Base-by-base conservation (phyloP, 2,888 invertebrate species). In the Gnatocerus cornutus region DNA sequence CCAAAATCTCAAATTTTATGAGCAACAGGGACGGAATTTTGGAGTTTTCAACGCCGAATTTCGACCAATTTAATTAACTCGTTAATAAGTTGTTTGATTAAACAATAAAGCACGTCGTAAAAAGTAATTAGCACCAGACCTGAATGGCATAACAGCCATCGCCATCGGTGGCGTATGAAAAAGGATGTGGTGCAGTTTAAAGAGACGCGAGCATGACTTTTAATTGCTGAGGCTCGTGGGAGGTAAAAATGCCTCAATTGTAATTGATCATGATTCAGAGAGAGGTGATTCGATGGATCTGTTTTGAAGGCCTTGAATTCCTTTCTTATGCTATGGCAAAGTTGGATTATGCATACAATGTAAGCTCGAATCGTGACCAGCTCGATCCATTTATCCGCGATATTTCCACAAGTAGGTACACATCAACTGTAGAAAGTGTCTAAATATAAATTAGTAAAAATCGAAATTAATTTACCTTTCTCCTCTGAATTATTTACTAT, bases 181-280 rank as follows among this genome's bases (percentile, higher is more conserved):
- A 43, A 43, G 43, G 58, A 43, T 21, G 27, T 30, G 56, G 56
- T 9, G 9, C 4, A 33, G 16, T 21, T 53, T 53, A 53, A 55
- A 55, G 41, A 61, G 61, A 30, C 61, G 48, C 29, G 45, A 45
- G 33, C 33, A 13, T 37, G 46, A 61, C 46, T 39, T 64, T 63
- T 64, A 64, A 64, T 64, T 64, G 45, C 53, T 37, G 21, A 33
- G 33, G 53, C 16, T 55, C 59, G 67, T 67, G 67, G 67, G 67
- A 59, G 67, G 67, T 41, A 67, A 50, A 66, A 66, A 67, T 67
- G 59, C 52, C 33, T 59, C 39, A 41, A 53, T 55, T 64, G 45
- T 64, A 67, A 67, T 67, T 67, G 67, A 67, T 59, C 67, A 59
- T 67, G 67, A 67, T 67, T 67, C 58, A 53, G 55, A 50, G 55